These are phyloP conservation scores for Diplolepis rosae DNA, from an alignment of 2,888 invertebrate genomes.

Conservation along the genomic window DNA sequence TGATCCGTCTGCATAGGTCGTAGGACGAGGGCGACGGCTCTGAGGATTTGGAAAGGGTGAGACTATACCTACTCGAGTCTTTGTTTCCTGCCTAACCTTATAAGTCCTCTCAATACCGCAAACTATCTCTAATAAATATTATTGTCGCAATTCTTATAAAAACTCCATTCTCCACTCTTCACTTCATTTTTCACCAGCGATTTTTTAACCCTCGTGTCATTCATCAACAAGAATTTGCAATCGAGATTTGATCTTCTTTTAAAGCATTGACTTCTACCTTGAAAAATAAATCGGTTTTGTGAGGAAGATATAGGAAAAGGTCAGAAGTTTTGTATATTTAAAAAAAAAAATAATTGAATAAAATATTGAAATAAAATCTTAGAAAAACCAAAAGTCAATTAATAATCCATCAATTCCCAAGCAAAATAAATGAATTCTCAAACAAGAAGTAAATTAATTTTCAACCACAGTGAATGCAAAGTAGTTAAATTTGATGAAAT, in stretches of 20 bases:
- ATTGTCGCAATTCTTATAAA: neutral
- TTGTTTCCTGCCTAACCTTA: neutral
- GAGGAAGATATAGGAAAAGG: too few species aligned
- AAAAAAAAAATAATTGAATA: too few species aligned
- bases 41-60: conserved; percentile 35
- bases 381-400: too few species aligned
- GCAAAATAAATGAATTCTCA: too few species aligned
- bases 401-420: too few species aligned
- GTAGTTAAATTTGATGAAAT: too few species aligned
- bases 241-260: neutral
- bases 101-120: neutral
- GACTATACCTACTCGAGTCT: neutral
- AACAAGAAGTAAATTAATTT: too few species aligned
- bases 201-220: neutral
- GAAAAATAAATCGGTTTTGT: too few species aligned
- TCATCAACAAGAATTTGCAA: neutral
- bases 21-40: conserved; percentile 36
- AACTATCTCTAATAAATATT: neutral
- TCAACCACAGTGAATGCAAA: too few species aligned
- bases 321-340: too few species aligned
- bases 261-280: neutral
- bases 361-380: too few species aligned
- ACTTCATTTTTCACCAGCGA: neutral
- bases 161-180: neutral
- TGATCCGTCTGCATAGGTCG: conserved; percentile 35